Percentiles rank a stretch among this genome's conserved stretches.
Evolutionary conservation across 1,140 invertebrate genomes (phyloP).

Genomic region (Nylanderia fulva): DNA sequence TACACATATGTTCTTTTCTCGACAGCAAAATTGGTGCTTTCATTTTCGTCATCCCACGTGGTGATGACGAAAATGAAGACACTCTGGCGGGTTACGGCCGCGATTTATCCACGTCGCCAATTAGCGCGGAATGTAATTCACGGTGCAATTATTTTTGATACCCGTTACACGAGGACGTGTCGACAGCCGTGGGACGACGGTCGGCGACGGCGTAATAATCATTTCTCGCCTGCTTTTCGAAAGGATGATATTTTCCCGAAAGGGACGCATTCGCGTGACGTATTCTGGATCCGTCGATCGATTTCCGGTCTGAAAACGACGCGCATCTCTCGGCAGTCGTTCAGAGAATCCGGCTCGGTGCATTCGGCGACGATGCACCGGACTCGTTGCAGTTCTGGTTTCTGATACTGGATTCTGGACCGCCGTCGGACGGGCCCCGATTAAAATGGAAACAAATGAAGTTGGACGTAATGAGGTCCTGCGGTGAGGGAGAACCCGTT

Average conservation of each 20-base stretch:
- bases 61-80: constrained; percentile 21
- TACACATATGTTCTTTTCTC: not conserved
- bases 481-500: constrained; percentile 81
- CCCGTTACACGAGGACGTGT: constrained; percentile 44
- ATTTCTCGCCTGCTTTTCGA: not conserved
- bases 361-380: constrained; percentile 59
- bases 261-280: not conserved
- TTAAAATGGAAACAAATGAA: constrained; percentile 83
- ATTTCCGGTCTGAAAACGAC: not conserved
- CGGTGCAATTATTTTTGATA: constrained; percentile 50
- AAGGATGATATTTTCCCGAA: constrained; percentile 18
- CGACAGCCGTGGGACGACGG: constrained; percentile 41
- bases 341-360: constrained; percentile 55
- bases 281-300: not conserved
- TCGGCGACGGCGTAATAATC: not conserved
- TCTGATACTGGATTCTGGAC: constrained; percentile 75
- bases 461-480: constrained; percentile 81
- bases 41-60: not conserved
- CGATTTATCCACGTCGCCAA: constrained; percentile 55
- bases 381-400: constrained; percentile 70
- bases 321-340: not conserved
- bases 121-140: constrained; percentile 48
- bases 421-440: constrained; percentile 69
- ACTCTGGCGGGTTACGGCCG: constrained; percentile 5
- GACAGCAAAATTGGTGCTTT: not conserved